These are phyloP conservation scores for Pogonocichla stellata DNA, from an alignment of 2,113 vertebrate genomes.

Conservation along the genomic window DNA sequence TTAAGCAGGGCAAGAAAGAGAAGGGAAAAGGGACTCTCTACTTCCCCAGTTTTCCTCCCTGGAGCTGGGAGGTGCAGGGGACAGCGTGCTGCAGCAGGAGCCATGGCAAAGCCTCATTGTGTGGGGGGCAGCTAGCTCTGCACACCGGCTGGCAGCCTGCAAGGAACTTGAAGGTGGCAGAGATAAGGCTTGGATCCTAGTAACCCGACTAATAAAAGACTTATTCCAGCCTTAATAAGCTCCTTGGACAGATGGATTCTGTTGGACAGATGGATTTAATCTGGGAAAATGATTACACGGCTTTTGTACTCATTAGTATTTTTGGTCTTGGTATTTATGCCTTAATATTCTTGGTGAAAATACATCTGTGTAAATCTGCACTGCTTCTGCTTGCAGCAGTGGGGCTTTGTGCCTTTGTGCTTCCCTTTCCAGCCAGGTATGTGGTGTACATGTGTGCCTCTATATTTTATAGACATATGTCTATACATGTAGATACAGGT, in stretches of 20 bases:
- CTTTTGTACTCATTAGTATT: constrained; percentile 49
- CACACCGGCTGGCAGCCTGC: neutral
- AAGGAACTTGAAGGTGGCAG: neutral
- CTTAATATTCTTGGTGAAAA: constrained; percentile 17
- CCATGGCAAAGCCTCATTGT: neutral
- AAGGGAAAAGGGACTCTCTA: neutral
- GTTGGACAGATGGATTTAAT: constrained; percentile 67
- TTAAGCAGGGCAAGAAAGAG: neutral
- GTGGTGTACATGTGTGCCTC: accelerated
- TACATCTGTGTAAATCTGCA: neutral
- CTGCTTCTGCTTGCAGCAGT: neutral
- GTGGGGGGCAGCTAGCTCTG: neutral
- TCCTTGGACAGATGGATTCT: constrained; percentile 65
- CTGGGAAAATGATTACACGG: constrained; percentile 35
- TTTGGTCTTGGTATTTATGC: constrained; percentile 12
- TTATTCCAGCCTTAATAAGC: constrained; percentile 64
- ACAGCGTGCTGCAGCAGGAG: neutral
- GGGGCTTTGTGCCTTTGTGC: neutral
- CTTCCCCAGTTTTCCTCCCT: neutral
- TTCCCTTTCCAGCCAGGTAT: neutral
- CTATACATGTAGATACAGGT: accelerated
- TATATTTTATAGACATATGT: accelerated
- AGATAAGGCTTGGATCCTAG: constrained; percentile 34
- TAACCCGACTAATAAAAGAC: constrained; percentile 60
- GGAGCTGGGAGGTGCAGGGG: neutral